phyloP scores from a whole-genome alignment of 2,888 invertebrate genomes.

The Dilophus febrilis region DNA sequence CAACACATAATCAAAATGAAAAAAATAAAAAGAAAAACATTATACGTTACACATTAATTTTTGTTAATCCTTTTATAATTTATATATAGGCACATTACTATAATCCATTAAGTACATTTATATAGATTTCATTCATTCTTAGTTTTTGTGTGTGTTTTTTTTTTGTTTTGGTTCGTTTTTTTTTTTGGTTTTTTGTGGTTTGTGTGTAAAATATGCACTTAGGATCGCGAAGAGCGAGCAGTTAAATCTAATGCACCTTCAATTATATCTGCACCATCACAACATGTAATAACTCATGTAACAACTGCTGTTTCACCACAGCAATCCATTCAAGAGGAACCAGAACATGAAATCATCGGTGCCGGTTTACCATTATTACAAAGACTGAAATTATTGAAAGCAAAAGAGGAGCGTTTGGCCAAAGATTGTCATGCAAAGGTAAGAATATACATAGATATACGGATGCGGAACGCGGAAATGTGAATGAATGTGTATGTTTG shows the following conservation, averaged over 20 bases:
- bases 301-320: constrained; percentile 39
- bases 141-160: constrained; percentile 2
- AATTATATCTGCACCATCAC: constrained; percentile 34
- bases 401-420: constrained; percentile 49
- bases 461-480: neutral
- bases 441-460: constrained; percentile 4
- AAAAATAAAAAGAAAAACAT: too few species aligned
- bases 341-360: constrained; percentile 45
- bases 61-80: too few species aligned
- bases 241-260: constrained; percentile 27
- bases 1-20: too few species aligned
- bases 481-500: too few species aligned
- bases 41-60: too few species aligned
- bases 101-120: too few species aligned
- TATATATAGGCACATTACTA: too few species aligned
- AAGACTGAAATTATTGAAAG: constrained; percentile 54
- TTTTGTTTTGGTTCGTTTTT: constrained; percentile 3
- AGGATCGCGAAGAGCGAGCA: constrained; percentile 38
- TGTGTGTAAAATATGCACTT: constrained; percentile 10
- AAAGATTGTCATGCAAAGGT: constrained; percentile 18
- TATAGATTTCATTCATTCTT: neutral
- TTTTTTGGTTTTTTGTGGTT: constrained; percentile 3
- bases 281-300: constrained; percentile 35
- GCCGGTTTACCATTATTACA: constrained; percentile 58
- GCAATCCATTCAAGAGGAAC: constrained; percentile 32